Conservation (phyloP, 2,797 vertebrate genomes). For the Poeciliopsis paucimaculata region DNA sequence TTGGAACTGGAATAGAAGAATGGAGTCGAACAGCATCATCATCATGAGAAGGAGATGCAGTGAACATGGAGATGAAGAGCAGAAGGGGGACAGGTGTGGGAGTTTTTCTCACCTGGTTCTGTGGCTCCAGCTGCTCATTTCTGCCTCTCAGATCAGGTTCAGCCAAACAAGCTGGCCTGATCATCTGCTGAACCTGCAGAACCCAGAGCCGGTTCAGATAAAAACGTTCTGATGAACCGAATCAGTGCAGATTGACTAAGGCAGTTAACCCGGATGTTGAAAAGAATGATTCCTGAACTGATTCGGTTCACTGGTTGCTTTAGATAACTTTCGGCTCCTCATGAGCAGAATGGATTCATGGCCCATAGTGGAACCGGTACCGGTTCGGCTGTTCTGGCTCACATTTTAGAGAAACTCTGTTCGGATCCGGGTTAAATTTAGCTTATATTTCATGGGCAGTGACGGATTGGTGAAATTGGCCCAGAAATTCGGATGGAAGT, state of each 20-base stretch:
- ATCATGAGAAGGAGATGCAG: background rate
- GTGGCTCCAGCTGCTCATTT: conserved; percentile 51
- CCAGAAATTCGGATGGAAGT: background rate
- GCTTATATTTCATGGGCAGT: background rate
- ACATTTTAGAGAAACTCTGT: background rate
- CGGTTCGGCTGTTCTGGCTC: background rate
- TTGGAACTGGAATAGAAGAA: conserved; percentile 31
- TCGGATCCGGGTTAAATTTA: background rate
- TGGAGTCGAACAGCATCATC: background rate
- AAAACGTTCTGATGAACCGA: background rate
- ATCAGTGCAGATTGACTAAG: background rate
- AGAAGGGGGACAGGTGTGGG: background rate
- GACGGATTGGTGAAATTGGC: background rate
- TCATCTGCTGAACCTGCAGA: background rate
- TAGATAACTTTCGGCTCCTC: background rate
- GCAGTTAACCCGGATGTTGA: background rate
- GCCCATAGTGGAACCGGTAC: background rate
- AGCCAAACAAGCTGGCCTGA: background rate
- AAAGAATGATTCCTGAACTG: background rate
- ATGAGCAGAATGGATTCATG: background rate
- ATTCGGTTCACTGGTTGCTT: background rate
- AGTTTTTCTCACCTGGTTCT: conserved; percentile 49
- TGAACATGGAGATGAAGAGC: background rate
- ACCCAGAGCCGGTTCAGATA: background rate
- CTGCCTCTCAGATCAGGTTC: conserved; percentile 5